These are phyloP conservation scores for Keiferia lycopersicella DNA, from an alignment of 2,888 invertebrate genomes.

Conservation along the genomic window DNA sequence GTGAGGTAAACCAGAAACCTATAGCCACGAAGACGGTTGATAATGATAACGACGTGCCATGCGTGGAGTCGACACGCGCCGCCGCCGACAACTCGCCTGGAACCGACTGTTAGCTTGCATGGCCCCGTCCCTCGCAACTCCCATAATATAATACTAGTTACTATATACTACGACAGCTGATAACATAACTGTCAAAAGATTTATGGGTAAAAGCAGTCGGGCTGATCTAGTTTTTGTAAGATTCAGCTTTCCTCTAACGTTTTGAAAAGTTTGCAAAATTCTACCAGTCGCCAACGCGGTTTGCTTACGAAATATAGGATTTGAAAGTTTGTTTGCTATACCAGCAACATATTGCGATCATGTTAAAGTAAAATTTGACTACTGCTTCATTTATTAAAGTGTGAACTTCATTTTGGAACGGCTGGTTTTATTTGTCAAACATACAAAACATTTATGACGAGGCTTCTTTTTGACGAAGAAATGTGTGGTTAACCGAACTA, in stretches of 20 bases:
- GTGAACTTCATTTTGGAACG: no score
- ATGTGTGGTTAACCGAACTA: no score
- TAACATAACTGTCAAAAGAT: background rate
- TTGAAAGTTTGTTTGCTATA: background rate
- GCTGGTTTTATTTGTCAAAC: no score
- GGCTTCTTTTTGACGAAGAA: no score
- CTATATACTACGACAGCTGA: background rate
- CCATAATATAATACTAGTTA: background rate
- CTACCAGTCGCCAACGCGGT: background rate
- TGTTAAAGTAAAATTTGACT: no score
- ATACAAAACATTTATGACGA: no score
- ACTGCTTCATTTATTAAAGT: no score
- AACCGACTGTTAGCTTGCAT: slow-evolving; percentile 30
- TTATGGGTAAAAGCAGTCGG: background rate
- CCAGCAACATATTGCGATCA: background rate
- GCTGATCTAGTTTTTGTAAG: background rate
- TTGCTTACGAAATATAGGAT: background rate
- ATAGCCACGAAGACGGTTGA: background rate
- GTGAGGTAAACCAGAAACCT: background rate
- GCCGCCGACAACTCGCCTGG: slow-evolving; percentile 35
- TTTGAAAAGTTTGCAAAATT: background rate
- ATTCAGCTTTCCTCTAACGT: background rate
- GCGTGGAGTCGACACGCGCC: slow-evolving; percentile 36
- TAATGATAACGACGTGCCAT: slow-evolving; percentile 11
- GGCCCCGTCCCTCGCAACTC: no score